Evolutionary conservation across 2,797 vertebrate genomes (phyloP), one percentile per base, ranked within the genome.

Genomic region (Periparus ater): DNA sequence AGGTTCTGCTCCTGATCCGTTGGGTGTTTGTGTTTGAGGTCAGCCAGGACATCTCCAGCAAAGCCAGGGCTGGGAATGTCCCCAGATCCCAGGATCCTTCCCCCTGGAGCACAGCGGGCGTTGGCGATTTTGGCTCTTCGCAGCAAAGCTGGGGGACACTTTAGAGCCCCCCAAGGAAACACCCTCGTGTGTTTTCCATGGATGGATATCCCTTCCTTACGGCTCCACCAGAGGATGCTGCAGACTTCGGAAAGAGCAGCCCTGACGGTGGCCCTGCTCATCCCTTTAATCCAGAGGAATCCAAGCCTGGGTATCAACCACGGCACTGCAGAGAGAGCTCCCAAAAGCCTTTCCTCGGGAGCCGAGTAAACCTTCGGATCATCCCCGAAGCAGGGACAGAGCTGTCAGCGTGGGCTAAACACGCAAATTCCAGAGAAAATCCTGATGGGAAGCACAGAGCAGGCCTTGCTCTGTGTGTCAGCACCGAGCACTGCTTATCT

Each of bases 151-250:
- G 40, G 22, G 30, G 15, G 9, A 9, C 2, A 0, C 45, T 70
- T 53, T 26, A 50, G 76, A 45, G 42, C 18, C 8, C 29, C 11
- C 13, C 40, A 50, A 5, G 1, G 8, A 71, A 85, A 53, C 18
- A 9, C 67, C 32, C 5, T 6, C 0, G 1, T 9, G 9, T n/a
- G 32, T 61, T 34, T 89, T 26, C 44, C 50, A 44, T 17, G 54
- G 25, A 5, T 1, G 8, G 17, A 36, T 62, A 88, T 79, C 60
- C 50, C 58, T 96, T 94, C 95, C 89, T 38, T 68, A 13, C 0
- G 0, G 78, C 40, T 95, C 96, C 96, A 40, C 75, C 91, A 97
- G 96, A 93, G 95, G 95, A 96, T 91, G 95, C 95, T 97, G 79
- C 82, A 93, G 95, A 51, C 96, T 92, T 93, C 10, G 2, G n/a